phyloP scores from a whole-genome alignment of 2,797 vertebrate genomes.

The Poeciliopsis gracilis region DNA sequence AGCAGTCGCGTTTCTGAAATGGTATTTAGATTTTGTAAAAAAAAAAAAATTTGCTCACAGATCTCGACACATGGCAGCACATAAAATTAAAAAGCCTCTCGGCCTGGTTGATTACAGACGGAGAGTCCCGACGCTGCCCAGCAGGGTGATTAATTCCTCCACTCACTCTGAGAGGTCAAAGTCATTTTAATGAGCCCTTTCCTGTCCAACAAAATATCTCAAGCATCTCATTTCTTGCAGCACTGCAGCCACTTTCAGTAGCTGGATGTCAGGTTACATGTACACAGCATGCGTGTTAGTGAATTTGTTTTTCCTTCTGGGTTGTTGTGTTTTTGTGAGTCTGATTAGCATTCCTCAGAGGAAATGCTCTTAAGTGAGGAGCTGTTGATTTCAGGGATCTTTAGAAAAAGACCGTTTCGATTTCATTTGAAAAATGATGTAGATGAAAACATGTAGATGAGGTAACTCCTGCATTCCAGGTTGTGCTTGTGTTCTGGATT shows the following conservation, averaged over 20 bases:
- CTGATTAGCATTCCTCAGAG: slow-evolving; percentile 14
- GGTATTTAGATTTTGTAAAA: slow-evolving; percentile 28
- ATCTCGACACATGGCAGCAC: slow-evolving; percentile 24
- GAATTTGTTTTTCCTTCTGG: slow-evolving; percentile 12
- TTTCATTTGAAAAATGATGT: neutral
- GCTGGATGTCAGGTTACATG: slow-evolving; percentile 35
- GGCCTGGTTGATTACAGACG: slow-evolving; percentile 36
- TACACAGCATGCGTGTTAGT: slow-evolving; percentile 8
- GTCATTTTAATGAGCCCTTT: slow-evolving; percentile 67
- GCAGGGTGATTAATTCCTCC: slow-evolving; percentile 46
- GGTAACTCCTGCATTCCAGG: neutral
- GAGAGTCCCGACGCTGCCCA: slow-evolving; percentile 33
- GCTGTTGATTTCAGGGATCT: slow-evolving; percentile 12
- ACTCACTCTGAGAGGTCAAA: slow-evolving; percentile 57
- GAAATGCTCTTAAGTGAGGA: slow-evolving; percentile 24
- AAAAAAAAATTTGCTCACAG: slow-evolving; percentile 30
- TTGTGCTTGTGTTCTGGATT: neutral
- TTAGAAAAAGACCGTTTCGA: neutral
- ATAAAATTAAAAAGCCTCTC: slow-evolving; percentile 42
- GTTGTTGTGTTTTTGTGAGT: slow-evolving; percentile 23
- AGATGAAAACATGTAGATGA: neutral
- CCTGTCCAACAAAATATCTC: slow-evolving; percentile 43
- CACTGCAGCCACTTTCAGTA: slow-evolving; percentile 11
- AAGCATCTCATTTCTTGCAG: slow-evolving; percentile 39
- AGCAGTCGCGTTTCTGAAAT: slow-evolving; percentile 7